These are phyloP conservation scores for Parnassius smintheus DNA, from an alignment of 2,888 invertebrate species.

Conservation along the genomic window DNA sequence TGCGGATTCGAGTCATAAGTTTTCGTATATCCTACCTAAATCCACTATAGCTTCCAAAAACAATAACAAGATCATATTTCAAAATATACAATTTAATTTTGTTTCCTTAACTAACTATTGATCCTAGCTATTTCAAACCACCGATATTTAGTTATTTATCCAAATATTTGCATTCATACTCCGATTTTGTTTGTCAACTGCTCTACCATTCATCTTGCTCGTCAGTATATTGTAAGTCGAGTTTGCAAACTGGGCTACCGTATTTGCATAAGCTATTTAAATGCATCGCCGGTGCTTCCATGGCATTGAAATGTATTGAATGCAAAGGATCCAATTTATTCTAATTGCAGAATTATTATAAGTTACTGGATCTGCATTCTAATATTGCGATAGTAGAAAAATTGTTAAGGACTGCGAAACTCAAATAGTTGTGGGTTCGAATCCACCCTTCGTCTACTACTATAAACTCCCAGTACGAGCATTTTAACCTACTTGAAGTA, in stretches of 20 bases:
- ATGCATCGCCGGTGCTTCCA: slow-evolving; percentile 32
- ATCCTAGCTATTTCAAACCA: neutral
- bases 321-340: no score
- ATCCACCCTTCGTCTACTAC: no score
- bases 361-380: no score
- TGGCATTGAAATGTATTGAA: no score
- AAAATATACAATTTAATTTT: slow-evolving; percentile 4
- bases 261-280: slow-evolving; percentile 60
- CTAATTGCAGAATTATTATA: no score
- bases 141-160: slow-evolving; percentile 12
- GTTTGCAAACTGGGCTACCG: slow-evolving; percentile 36
- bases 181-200: slow-evolving; percentile 27
- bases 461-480: no score
- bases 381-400: no score
- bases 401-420: no score
- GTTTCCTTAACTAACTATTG: neutral
- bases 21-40: no score
- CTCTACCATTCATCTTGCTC: slow-evolving; percentile 19
- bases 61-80: neutral
- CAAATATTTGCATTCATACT: slow-evolving; percentile 28
- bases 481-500: no score
- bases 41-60: neutral
- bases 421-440: no score
- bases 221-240: slow-evolving; percentile 30
- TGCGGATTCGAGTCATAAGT: no score